phyloP scores from a whole-genome alignment of 2,113 vertebrate genomes.

The Pardalotus punctatus region DNA sequence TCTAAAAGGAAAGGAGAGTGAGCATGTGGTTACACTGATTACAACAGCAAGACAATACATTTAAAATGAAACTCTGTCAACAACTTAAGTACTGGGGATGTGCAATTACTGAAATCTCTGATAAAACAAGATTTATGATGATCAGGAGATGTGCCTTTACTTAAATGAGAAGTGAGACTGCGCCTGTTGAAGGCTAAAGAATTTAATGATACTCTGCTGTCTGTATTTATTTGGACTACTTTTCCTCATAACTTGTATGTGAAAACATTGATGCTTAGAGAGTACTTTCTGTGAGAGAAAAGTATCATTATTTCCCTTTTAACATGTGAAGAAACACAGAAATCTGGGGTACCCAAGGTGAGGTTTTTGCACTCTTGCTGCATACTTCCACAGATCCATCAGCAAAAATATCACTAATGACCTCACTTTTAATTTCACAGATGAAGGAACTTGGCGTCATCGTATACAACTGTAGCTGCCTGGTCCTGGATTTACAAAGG shows the following conservation, averaged over 20 bases:
- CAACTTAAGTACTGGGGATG: neutral
- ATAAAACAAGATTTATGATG: neutral
- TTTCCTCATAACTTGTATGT: neutral
- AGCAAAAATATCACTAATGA: neutral
- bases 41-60: neutral
- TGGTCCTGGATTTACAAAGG: constrained; percentile 91
- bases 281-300: neutral
- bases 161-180: neutral
- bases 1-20: neutral
- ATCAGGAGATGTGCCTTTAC: neutral
- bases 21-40: neutral
- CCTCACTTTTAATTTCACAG: constrained; percentile 76
- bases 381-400: neutral
- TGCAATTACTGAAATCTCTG: neutral
- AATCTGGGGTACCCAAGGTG: neutral
- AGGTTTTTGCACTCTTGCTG: neutral
- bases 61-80: neutral
- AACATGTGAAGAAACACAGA: neutral
- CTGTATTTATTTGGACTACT: neutral
- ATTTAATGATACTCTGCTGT: neutral
- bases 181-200: neutral
- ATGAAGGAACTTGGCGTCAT: constrained; percentile 94
- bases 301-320: neutral
- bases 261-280: neutral
- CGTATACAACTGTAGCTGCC: constrained; percentile 93